Evolutionary conservation across 2,888 invertebrate genomes (phyloP).

Genomic region (Sphaerophoria rueppellii): DNA sequence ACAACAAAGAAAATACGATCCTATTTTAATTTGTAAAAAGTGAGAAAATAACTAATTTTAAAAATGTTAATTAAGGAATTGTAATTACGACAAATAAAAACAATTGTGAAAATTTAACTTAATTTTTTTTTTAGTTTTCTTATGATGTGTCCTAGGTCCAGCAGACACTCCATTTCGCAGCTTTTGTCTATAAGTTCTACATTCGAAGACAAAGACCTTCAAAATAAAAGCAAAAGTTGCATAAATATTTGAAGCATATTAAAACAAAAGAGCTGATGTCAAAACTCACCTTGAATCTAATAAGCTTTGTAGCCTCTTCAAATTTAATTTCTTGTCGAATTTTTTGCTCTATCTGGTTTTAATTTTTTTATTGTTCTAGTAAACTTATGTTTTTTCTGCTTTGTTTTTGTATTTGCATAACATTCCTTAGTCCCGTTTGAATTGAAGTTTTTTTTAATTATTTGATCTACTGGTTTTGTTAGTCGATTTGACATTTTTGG

Average conservation of each 20-base stretch:
- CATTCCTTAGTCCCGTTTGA: constrained; percentile 36
- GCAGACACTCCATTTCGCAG: too few relatives aligned
- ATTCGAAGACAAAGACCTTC: background rate
- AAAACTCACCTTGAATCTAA: background rate
- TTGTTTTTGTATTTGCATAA: constrained; percentile 22
- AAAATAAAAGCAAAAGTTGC: background rate
- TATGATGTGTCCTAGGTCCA: too few relatives aligned
- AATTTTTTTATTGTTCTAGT: constrained; percentile 22
- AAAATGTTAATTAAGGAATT: constrained; percentile 24
- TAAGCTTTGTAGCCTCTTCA: background rate
- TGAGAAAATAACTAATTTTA: background rate
- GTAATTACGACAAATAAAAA: constrained; percentile 13
- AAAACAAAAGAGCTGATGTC: constrained; percentile 20
- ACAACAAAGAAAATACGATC: constrained; percentile 37
- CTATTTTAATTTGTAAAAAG: constrained; percentile 53
- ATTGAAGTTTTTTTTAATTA: background rate
- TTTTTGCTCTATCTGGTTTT: background rate
- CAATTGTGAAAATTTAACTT: background rate
- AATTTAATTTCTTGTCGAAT: background rate
- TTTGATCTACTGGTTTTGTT: constrained; percentile 28
- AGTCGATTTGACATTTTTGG: constrained; percentile 21
- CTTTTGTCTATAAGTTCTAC: background rate
- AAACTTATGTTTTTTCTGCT: constrained; percentile 1
- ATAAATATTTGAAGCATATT: background rate
- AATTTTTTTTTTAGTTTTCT: background rate